phyloP scores from a whole-genome alignment of 2,888 invertebrate species.

The Apodemia zela region DNA sequence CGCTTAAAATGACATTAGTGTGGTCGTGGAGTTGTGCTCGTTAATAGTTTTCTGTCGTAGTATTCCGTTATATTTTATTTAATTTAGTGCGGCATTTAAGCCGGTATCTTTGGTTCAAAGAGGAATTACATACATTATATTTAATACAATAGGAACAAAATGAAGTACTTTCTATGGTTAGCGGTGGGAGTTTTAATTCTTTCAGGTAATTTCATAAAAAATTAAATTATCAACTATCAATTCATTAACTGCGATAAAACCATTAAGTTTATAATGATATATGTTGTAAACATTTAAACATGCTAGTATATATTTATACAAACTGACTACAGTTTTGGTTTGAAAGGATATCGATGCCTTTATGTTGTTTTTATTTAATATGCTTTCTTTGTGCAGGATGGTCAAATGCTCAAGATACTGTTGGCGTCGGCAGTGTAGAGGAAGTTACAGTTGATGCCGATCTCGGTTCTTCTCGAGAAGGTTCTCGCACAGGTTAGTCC shows the following conservation, averaged over 20 bases:
- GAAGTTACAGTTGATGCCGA: conserved; percentile 86
- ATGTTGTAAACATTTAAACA: background rate
- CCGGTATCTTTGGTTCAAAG: conserved; percentile 21
- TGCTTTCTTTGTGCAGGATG: conserved; percentile 56
- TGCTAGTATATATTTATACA: background rate
- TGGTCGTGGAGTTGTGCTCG: background rate
- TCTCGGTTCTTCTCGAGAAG: conserved; percentile 92
- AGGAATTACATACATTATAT: conserved; percentile 13
- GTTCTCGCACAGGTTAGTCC: conserved; percentile 89
- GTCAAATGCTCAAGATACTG: conserved; percentile 59
- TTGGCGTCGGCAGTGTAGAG: conserved; percentile 68
- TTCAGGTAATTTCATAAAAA: conserved; percentile 51
- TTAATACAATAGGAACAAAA: conserved; percentile 23
- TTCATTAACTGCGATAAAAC: background rate
- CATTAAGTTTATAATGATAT: background rate
- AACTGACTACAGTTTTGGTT: conserved; percentile 5
- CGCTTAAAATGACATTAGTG: background rate
- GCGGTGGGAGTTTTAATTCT: conserved; percentile 59
- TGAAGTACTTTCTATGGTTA: conserved; percentile 65
- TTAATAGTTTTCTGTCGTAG: background rate
- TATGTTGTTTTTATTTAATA: conserved; percentile 6
- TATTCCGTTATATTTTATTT: background rate
- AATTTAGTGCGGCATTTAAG: background rate
- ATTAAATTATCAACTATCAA: background rate
- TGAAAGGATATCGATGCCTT: background rate